Evolutionary conservation across 2,113 vertebrate species (phyloP), one percentile per base, ranked within the genome.

Genomic region (Setophaga coronata): DNA sequence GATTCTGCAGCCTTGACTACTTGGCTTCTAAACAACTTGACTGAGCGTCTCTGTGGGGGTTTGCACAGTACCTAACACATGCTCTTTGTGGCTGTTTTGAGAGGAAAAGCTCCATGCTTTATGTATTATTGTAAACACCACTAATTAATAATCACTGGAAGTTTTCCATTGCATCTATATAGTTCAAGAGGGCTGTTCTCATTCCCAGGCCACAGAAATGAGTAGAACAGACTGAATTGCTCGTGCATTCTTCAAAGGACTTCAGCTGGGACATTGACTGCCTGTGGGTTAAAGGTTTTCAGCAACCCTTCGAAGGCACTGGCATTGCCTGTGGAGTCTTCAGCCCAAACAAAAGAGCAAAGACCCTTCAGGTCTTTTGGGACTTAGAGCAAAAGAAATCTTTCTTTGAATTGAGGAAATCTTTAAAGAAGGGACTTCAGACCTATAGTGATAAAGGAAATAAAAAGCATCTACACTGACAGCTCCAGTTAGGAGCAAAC

Each of bases 371-470:
- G 64, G 56, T 81, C 92, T 82, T 93, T 82, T 57, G 90, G 96
- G 86, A 93, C 65, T 87, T 56, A 67, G 14, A 78, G 95, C 9
- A 83, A 93, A 88, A 94, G 48, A 87, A 93, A 78, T 67, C 20
- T 89, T 94, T 56, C 86, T 93, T 97, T 96, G 86, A 93, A 84
- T 87, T 71, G 95, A 74, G 65, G 65, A 94, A 94, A 89, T 90
- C 90, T 96, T 95, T 94, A 95, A 72, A 97, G 90, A 82, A 90
- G 65, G 88, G 89, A 93, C 95, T 97, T 96, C 93, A 96, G 96
- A 96, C 90, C 86, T 79, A 61, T 48, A 84, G 36, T 57, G 69
- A 94, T 85, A 96, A 94, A 91, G 88, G 92, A 95, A 97, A 93
- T 93, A 82, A 95, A 96, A 97, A 96, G 60, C 82, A 97, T 93